Evolutionary conservation across 2,797 vertebrate genomes (phyloP).

Genomic region (Jordanella pulchra): DNA sequence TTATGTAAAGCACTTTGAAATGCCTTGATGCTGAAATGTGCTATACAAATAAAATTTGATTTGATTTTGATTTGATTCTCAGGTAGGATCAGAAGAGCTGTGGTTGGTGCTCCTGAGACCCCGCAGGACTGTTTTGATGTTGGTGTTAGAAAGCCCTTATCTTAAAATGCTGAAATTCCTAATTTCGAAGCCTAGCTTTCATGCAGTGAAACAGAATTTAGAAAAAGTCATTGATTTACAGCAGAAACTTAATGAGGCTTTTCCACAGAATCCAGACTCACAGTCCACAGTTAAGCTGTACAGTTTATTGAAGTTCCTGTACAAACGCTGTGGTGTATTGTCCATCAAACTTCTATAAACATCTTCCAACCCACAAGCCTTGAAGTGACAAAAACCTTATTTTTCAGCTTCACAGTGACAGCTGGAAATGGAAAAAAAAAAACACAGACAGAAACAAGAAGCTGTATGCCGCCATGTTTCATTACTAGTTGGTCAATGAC

Average conservation of each 20-base stretch:
- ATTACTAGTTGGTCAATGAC: not conserved
- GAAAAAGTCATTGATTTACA: not conserved
- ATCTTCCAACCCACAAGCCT: not conserved
- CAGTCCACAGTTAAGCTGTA: not conserved
- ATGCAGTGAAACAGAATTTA: not conserved
- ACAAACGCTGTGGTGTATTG: not conserved
- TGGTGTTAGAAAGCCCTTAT: no score
- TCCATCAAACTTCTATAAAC: not conserved
- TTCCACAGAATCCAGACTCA: slow-evolving; percentile 8
- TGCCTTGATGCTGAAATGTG: no score
- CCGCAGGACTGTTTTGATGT: no score
- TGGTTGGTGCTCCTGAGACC: no score
- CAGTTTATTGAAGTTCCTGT: not conserved
- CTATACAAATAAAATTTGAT: no score
- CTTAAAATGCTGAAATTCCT: no score
- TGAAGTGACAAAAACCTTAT: not conserved
- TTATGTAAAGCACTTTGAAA: no score
- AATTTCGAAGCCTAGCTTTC: not conserved
- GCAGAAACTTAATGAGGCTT: not conserved
- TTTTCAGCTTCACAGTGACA: slow-evolving; percentile 1
- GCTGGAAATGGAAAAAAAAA: not conserved
- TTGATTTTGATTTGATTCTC: no score
- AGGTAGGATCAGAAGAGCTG: no score
- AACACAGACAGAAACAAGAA: not conserved
- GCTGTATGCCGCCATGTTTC: not conserved